Conservation (phyloP, 2,797 vertebrate genomes). For the Scomberomorus guttatus region DNA sequence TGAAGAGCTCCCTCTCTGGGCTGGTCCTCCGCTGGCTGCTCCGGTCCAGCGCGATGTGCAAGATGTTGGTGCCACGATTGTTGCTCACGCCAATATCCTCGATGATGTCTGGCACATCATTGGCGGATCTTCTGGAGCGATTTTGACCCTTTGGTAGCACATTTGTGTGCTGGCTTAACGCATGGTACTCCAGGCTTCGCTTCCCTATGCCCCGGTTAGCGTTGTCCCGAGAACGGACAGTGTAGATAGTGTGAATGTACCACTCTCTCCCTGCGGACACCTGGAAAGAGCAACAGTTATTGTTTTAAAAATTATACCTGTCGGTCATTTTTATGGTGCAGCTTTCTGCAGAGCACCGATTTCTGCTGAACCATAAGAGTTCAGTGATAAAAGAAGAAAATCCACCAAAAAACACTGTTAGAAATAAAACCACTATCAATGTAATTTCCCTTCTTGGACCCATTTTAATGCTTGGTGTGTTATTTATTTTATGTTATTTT, state of each 20-base stretch:
- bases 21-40: conserved; percentile 72
- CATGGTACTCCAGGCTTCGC: conserved; percentile 85
- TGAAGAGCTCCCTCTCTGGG: conserved; percentile 72
- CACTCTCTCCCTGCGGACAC: conserved; percentile 87
- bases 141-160: conserved; percentile 31
- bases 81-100: conserved; percentile 81
- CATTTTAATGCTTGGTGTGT: background rate
- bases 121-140: conserved; percentile 59
- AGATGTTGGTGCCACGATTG: conserved; percentile 87
- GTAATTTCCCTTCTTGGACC: background rate
- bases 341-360: background rate
- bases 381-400: background rate
- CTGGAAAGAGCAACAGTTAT: conserved; percentile 64
- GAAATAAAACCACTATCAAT: background rate
- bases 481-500: too few species aligned
- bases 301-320: background rate
- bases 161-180: conserved; percentile 44
- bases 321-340: conserved; percentile 24
- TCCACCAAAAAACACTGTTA: background rate
- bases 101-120: conserved; percentile 46
- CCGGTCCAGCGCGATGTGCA: conserved; percentile 82
- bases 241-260: conserved; percentile 89
- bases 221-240: conserved; percentile 82
- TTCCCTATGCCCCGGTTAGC: conserved; percentile 85
- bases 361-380: background rate